Conservation (phyloP, 2,888 invertebrate species). For the Pogonocherus hispidulus region DNA sequence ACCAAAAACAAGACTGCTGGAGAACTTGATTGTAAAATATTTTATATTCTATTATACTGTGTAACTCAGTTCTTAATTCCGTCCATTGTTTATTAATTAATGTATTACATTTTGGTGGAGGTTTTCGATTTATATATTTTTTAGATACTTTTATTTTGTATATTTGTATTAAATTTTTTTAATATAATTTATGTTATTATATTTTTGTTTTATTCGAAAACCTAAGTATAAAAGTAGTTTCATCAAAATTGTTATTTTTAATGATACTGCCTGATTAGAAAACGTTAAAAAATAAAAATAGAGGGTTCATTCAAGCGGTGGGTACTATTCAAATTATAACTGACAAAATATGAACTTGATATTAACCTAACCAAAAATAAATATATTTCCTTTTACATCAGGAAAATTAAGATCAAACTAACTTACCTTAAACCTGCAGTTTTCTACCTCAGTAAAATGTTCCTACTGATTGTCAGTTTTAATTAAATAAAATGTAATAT, state of each 20-base stretch:
- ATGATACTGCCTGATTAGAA: no score
- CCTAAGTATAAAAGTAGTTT: constrained; percentile 59
- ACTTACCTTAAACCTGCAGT: no score
- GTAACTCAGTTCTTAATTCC: constrained; percentile 31
- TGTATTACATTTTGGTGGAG: constrained; percentile 45
- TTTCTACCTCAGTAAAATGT: no score
- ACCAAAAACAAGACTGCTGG: background rate
- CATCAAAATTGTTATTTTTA: background rate
- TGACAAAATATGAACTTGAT: no score
- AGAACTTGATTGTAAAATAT: constrained; percentile 27
- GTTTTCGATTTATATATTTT: constrained; percentile 40
- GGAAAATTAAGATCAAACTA: no score
- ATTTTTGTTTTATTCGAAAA: constrained; percentile 62
- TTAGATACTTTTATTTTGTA: constrained; percentile 40
- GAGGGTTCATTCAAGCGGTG: no score
- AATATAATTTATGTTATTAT: constrained; percentile 34
- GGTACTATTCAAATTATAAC: no score
- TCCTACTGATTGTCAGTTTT: no score
- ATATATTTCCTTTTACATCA: no score
- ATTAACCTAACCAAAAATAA: no score
- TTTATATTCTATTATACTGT: constrained; percentile 39
- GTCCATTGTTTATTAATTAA: constrained; percentile 42
- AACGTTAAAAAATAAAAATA: no score
- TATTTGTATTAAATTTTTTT: constrained; percentile 68
- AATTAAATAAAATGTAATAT: no score